Conservation (phyloP, 2,797 vertebrate species). For the Schizothorax lantsangensis region DNA sequence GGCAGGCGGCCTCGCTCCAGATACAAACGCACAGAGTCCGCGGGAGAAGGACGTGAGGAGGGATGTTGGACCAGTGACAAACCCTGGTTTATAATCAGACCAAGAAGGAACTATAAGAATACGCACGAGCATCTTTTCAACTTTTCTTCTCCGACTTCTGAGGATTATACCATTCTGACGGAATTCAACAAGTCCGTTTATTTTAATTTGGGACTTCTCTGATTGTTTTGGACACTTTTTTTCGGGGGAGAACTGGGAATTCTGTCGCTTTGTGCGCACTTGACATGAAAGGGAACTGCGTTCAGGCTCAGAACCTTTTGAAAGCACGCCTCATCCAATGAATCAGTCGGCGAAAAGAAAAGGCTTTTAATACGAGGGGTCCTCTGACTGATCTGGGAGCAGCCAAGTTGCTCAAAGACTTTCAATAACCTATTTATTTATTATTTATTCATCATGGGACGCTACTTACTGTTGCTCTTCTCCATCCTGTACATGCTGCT, state of each 20-base stretch:
- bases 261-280: slow-evolving; percentile 65
- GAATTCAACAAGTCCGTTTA: slow-evolving; percentile 73
- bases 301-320: slow-evolving; percentile 69
- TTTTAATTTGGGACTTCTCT: slow-evolving; percentile 56
- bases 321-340: slow-evolving; percentile 74
- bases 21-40: slow-evolving; percentile 83
- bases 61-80: slow-evolving; percentile 73
- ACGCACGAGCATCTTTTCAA: slow-evolving; percentile 49
- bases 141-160: slow-evolving; percentile 38
- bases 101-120: slow-evolving; percentile 61
- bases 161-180: slow-evolving; percentile 81
- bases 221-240: slow-evolving; percentile 45
- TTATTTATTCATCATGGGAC: slow-evolving; percentile 83
- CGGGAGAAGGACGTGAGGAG: slow-evolving; percentile 70
- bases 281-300: slow-evolving; percentile 71
- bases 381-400: slow-evolving; percentile 68
- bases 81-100: slow-evolving; percentile 65
- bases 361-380: slow-evolving; percentile 70
- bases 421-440: slow-evolving; percentile 71
- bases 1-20: slow-evolving; percentile 80
- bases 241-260: slow-evolving; percentile 75
- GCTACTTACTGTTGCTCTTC: slow-evolving; percentile 79
- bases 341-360: slow-evolving; percentile 70
- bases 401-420: slow-evolving; percentile 66
- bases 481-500: slow-evolving; percentile 82